Conservation (phyloP, 2,888 invertebrate species). For the Stenodema calcarata region DNA sequence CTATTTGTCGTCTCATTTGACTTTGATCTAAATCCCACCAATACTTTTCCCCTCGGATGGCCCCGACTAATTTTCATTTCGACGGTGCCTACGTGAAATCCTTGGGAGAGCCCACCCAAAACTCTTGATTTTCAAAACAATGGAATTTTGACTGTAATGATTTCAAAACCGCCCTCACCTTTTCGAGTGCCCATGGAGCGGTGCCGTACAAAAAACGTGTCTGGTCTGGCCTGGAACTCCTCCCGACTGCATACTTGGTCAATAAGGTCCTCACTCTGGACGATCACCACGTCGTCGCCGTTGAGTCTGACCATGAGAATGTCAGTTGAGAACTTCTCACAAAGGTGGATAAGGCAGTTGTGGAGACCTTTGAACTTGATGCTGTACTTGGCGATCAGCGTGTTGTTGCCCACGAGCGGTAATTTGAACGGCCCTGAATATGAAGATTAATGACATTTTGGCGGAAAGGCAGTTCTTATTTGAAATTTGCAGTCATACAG, state of each 20-base stretch:
- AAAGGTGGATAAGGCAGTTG: slow-evolving; percentile 64
- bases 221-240: slow-evolving; percentile 71
- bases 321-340: slow-evolving; percentile 64
- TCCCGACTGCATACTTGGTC: slow-evolving; percentile 66
- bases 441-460: not conserved
- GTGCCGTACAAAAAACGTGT: slow-evolving; percentile 70
- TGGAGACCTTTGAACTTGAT: slow-evolving; percentile 64
- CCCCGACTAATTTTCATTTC: too few relatives aligned
- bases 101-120: too few relatives aligned
- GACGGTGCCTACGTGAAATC: too few relatives aligned
- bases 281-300: slow-evolving; percentile 65
- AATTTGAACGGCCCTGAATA: slow-evolving; percentile 63
- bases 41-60: too few relatives aligned
- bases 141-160: too few relatives aligned
- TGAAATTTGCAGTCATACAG: not conserved
- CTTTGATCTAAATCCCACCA: too few relatives aligned
- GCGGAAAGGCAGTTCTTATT: not conserved
- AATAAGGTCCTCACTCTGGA: slow-evolving; percentile 65
- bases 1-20: too few relatives aligned
- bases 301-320: slow-evolving; percentile 69
- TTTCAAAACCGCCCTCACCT: too few relatives aligned
- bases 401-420: slow-evolving; percentile 63
- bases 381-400: slow-evolving; percentile 61
- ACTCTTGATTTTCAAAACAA: too few relatives aligned
- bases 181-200: slow-evolving; percentile 69